Base-by-base conservation (phyloP, 2,113 vertebrate genomes). In the Aegypius monachus region DNA sequence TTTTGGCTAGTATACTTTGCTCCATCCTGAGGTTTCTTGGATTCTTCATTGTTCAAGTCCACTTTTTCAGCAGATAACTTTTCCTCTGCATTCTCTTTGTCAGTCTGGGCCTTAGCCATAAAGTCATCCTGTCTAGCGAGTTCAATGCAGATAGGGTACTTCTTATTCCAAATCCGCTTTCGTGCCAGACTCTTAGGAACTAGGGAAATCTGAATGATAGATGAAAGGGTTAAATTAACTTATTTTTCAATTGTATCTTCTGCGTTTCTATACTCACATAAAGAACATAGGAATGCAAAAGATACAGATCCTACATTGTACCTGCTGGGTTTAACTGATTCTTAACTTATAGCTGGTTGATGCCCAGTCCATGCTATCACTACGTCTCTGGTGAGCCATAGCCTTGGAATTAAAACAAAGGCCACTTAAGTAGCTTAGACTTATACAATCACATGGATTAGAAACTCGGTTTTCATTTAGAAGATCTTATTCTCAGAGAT, bases 81-180 rank as follows among this genome's bases (percentile, higher is more conserved):
- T 59, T 98, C 98, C 81, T 99, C 99, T 89, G 67, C 36, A 16
- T 61, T 88, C 21, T 98, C 98, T 94, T 97, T 99, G 63, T 99
- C 99, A 32, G 94, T 58, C 96, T 99, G 99, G 58, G 98, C 97
- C 91, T 99, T 99, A 31, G 99, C 98, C 99, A 99, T 99, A 93
- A 99, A 99, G 97, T 99, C 99, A 42, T 99, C 99, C 98, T 99
- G 99, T 87, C 97, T 99, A 96, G 98, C 99, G 31, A 99, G 98
- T 94, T 99, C 99, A 27, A 99, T 99, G 97, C 99, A 99, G 97
- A 99, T 99, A 4, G 99, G 99, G 84, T 99, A 99, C 85, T 99
- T 99, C 95, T 99, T 99, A 98, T 99, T 99, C 99, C 99, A 99
- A 72, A 99, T 98, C 42, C 99, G 98, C 95, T 99, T 99, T 91